Base-by-base conservation (phyloP, 2,888 invertebrate genomes). In the Nysson spinosus region DNA sequence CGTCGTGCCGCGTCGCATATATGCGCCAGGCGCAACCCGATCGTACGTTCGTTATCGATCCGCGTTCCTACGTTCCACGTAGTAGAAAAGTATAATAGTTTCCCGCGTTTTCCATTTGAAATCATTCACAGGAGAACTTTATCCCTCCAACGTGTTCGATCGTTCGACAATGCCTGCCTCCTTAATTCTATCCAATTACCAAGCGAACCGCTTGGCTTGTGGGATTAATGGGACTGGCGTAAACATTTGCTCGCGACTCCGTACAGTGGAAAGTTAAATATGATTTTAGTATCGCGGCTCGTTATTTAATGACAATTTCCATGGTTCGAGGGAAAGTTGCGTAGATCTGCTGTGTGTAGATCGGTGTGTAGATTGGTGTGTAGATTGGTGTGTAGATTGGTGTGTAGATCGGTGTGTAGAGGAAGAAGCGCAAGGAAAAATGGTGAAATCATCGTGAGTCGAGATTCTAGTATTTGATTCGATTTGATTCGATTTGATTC, bases 31-130 rank as follows among this genome's bases (percentile, higher is more conserved):
- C 67, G 56, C 60, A 52, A 60, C 72, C 52, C 68, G 62, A 75
- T 71, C 71, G 75, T 35, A 51, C 32, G 14, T 12, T 46, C 51
- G 52, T 47, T 61, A 72, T 72, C 71, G 72, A 72, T 51, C 55
- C 69, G 44, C 42, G 35, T 16, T 30, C 43, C 9, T 50, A 28
- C 19, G 22, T 34, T 4, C 34, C 4, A 14, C 34, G 14, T n/a
- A n/a, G n/a, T n/a, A n/a, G n/a, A n/a, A n/a, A n/a, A n/a, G n/a
- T n/a, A n/a, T n/a, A 22, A 54, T 28, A 49, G 6, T 55, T 63
- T 54, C 49, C 46, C 65, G 44, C 37, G 32, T 35, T 69, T 46
- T 60, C 35, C 22, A n/a, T n/a, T n/a, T n/a, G n/a, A n/a, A n/a
- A n/a, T n/a, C n/a, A n/a, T n/a, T n/a, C n/a, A n/a, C n/a, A n/a